Percentiles rank a stretch among this genome's conserved stretches.
Evolutionary conservation across 1,140 invertebrate genomes (phyloP).

Genomic region (Drosophila lacteicornis): DNA sequence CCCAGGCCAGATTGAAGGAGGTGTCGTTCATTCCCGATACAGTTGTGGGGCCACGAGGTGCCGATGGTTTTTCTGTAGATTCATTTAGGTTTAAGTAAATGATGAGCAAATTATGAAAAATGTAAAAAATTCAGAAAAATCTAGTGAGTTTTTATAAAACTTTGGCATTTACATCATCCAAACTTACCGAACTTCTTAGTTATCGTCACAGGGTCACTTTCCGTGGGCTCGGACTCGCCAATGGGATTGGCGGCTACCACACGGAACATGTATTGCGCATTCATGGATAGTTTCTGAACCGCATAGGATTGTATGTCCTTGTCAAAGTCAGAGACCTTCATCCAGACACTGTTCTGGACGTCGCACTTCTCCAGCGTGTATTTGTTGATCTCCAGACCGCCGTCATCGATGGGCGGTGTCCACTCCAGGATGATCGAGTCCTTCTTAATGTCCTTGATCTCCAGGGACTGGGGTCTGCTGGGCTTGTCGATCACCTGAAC

Average conservation of each 20-base stretch:
- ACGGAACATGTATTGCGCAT: conserved; percentile 93
- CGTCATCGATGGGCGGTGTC: conserved; percentile 92
- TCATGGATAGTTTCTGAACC: conserved; percentile 91
- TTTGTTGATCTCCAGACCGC: conserved; percentile 91
- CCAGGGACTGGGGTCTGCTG: conserved; percentile 91
- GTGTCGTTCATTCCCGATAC: conserved; percentile 92
- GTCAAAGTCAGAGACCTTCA: conserved; percentile 91
- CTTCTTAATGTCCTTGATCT: conserved; percentile 90
- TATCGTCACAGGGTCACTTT: conserved; percentile 89
- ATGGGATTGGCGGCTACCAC: conserved; percentile 93
- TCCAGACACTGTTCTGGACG: conserved; percentile 89
- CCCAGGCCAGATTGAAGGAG: conserved; percentile 94
- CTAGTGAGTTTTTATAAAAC: no score
- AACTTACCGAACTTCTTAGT: conserved; percentile 87
- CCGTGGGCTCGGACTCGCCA: conserved; percentile 90
- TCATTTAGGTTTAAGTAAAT: background rate
- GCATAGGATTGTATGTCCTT: conserved; percentile 89
- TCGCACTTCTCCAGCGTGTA: conserved; percentile 94
- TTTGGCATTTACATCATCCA: background rate
- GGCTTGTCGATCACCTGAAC: conserved; percentile 95
- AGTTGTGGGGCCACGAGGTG: conserved; percentile 91
- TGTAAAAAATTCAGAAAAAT: no score
- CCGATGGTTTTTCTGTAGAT: conserved; percentile 90
- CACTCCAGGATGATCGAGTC: conserved; percentile 91
- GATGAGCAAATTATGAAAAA: background rate